Conservation (phyloP, 2,797 vertebrate species). For the Scolopax bukidnonensis region DNA sequence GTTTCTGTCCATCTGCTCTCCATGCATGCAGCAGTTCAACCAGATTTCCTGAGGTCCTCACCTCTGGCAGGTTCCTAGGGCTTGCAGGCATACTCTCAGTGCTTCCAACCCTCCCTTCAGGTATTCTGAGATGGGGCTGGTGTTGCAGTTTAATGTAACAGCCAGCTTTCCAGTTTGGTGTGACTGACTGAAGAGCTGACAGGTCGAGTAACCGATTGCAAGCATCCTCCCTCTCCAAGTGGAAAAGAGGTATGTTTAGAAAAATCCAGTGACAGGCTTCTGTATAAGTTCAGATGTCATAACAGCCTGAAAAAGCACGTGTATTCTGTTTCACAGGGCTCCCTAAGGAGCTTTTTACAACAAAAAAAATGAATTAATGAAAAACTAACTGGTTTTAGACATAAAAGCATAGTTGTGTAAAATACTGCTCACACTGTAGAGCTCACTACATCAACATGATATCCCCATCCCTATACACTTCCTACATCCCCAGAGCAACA, state of each 20-base stretch:
- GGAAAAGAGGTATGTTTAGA: background rate
- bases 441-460: background rate
- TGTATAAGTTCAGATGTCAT: background rate
- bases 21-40: background rate
- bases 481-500: background rate
- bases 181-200: background rate
- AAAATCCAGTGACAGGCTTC: background rate
- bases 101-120: background rate
- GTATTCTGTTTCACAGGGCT: background rate
- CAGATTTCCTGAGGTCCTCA: background rate
- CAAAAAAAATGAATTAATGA: background rate
- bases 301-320: background rate
- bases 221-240: background rate
- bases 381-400: background rate
- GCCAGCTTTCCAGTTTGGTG: background rate
- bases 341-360: background rate
- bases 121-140: background rate
- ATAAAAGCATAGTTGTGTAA: background rate
- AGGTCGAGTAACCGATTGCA: background rate
- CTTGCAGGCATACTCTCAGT: background rate
- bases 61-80: background rate
- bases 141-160: background rate
- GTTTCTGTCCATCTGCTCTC: background rate
- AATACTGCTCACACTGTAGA: background rate
- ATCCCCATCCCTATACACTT: background rate